These are phyloP conservation scores for Clinocottus analis DNA, from an alignment of 2,113 vertebrate species.

Conservation along the genomic window DNA sequence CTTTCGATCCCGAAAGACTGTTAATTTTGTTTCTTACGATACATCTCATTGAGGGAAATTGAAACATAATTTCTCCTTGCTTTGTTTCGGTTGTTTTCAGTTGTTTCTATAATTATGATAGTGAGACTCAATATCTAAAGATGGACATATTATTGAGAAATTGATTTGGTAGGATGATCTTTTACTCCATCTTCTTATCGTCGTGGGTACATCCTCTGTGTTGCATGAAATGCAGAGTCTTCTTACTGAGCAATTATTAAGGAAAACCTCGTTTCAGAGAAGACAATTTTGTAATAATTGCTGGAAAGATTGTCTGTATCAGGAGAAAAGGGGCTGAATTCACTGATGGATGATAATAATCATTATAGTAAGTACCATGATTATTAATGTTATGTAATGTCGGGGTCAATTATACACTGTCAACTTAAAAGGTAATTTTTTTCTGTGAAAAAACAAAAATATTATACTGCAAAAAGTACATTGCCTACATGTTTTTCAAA, in stretches of 20 bases:
- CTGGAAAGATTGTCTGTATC: not conserved
- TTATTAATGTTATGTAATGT: conserved; percentile 4
- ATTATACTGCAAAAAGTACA: not conserved
- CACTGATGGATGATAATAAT: conserved; percentile 21
- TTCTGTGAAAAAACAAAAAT: not conserved
- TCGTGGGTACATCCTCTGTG: not conserved
- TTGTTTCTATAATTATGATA: not conserved
- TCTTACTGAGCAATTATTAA: not conserved
- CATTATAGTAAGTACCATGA: conserved; percentile 1
- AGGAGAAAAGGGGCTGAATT: not conserved
- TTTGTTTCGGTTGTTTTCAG: not conserved
- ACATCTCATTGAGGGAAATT: not conserved
- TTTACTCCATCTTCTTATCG: not conserved
- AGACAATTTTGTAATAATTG: not conserved
- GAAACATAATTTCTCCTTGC: not conserved
- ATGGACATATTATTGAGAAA: not conserved
- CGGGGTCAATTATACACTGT: not conserved
- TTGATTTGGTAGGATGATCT: not conserved
- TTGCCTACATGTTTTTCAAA: not conserved
- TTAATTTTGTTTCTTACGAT: conserved; percentile 1
- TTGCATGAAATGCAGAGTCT: conserved; percentile 6
- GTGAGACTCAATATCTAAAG: not conserved
- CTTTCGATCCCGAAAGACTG: not conserved
- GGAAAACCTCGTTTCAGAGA: not conserved
- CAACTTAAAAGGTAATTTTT: not conserved